Conservation (phyloP, 2,888 invertebrate species). For the Cistogaster globosa region DNA sequence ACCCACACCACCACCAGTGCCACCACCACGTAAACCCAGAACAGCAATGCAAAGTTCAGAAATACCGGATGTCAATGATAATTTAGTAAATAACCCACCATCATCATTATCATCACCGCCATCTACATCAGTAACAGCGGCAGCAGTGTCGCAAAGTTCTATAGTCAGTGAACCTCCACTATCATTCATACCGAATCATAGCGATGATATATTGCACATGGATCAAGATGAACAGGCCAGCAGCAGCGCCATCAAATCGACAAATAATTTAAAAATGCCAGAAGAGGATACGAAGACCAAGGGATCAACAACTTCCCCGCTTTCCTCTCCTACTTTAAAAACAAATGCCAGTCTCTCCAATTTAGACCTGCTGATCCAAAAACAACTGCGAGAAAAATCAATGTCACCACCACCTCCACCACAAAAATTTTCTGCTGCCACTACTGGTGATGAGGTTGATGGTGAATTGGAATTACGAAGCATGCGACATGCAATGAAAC, state of each 20-base stretch:
- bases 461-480: slow-evolving; percentile 69
- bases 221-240: slow-evolving; percentile 75
- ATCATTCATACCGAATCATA: slow-evolving; percentile 71
- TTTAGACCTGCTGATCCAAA: slow-evolving; percentile 78
- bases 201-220: slow-evolving; percentile 76
- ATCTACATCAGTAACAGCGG: slow-evolving; percentile 21
- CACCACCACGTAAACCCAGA: slow-evolving; percentile 84
- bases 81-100: slow-evolving; percentile 27
- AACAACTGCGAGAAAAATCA: slow-evolving; percentile 77
- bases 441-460: slow-evolving; percentile 13
- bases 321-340: slow-evolving; percentile 72
- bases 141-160: slow-evolving; percentile 65
- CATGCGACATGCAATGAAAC: slow-evolving; percentile 81
- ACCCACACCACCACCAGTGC: slow-evolving; percentile 86
- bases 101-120: slow-evolving; percentile 16
- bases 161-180: slow-evolving; percentile 45
- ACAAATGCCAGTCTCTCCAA: slow-evolving; percentile 81
- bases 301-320: slow-evolving; percentile 45
- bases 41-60: slow-evolving; percentile 83
- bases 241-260: slow-evolving; percentile 73
- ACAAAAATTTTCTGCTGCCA: slow-evolving; percentile 1
- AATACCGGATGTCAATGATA: slow-evolving; percentile 73
- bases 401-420: slow-evolving; percentile 76
- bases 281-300: slow-evolving; percentile 34
- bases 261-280: slow-evolving; percentile 71